phyloP scores from a whole-genome alignment of 2,888 invertebrate species.

The Amiota mariae region DNA sequence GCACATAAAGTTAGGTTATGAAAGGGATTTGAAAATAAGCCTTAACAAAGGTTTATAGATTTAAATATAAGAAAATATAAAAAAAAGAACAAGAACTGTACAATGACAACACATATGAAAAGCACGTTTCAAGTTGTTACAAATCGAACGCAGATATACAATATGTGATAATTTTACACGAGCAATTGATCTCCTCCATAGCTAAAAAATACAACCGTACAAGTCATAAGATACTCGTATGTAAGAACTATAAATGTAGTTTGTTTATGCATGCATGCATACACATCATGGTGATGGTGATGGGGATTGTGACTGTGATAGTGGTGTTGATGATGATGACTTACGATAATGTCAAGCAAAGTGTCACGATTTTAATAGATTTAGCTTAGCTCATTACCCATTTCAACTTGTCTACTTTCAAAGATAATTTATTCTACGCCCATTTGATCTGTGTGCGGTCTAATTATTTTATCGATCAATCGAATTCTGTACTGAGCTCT shows the following conservation, averaged over 20 bases:
- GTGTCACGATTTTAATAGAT: slow-evolving; percentile 66
- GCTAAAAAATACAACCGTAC: background rate
- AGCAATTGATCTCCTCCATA: slow-evolving; percentile 51
- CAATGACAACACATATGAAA: slow-evolving; percentile 46
- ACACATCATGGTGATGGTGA: slow-evolving; percentile 36
- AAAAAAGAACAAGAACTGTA: too few relatives aligned
- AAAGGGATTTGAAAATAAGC: too few relatives aligned
- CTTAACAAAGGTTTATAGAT: too few relatives aligned
- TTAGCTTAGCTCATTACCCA: slow-evolving; percentile 56
- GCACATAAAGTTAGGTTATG: too few relatives aligned
- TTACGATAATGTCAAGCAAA: slow-evolving; percentile 66
- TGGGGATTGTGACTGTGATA: too few relatives aligned
- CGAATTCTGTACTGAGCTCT: background rate
- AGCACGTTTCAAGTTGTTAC: slow-evolving; percentile 61
- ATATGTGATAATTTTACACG: slow-evolving; percentile 19
- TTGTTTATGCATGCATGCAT: background rate
- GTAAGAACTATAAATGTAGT: background rate
- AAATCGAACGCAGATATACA: slow-evolving; percentile 62
- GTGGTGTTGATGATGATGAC: slow-evolving; percentile 44
- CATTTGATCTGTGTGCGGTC: slow-evolving; percentile 58
- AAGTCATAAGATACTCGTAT: background rate
- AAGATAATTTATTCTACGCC: background rate
- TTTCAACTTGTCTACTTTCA: slow-evolving; percentile 2
- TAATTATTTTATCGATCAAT: slow-evolving; percentile 59
- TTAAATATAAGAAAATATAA: background rate